Conservation (phyloP, 35 echinoderm and acorn worm genomes). For the Diadema setosum region DNA sequence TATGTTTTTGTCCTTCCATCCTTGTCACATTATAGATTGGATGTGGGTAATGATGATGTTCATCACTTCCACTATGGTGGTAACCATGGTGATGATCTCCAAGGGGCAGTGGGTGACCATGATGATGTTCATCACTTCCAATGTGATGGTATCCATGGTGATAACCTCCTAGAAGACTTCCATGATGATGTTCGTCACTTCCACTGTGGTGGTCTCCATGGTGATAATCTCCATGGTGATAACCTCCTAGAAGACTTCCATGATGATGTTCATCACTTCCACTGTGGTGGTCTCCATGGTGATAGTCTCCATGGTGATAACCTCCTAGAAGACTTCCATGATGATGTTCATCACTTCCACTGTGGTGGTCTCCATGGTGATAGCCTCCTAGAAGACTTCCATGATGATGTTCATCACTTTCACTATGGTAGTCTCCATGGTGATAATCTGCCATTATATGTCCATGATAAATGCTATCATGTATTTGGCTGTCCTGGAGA, state of each 20-base stretch:
- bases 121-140: slow-evolving; percentile 4
- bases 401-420: background rate
- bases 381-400: background rate
- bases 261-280: background rate
- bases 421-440: background rate
- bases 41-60: background rate
- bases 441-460: background rate
- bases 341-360: slow-evolving; percentile 5
- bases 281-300: background rate
- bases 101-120: background rate
- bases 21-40: background rate
- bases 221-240: background rate
- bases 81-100: background rate
- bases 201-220: background rate
- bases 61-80: background rate
- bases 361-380: background rate
- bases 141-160: background rate
- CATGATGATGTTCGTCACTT: background rate
- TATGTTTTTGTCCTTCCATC: background rate
- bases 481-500: background rate
- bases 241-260: background rate
- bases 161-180: background rate
- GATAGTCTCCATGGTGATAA: background rate
- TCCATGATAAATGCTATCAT: background rate
- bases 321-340: background rate